phyloP scores from a whole-genome alignment of 2,888 invertebrate genomes.

The Drosophila emarginata region DNA sequence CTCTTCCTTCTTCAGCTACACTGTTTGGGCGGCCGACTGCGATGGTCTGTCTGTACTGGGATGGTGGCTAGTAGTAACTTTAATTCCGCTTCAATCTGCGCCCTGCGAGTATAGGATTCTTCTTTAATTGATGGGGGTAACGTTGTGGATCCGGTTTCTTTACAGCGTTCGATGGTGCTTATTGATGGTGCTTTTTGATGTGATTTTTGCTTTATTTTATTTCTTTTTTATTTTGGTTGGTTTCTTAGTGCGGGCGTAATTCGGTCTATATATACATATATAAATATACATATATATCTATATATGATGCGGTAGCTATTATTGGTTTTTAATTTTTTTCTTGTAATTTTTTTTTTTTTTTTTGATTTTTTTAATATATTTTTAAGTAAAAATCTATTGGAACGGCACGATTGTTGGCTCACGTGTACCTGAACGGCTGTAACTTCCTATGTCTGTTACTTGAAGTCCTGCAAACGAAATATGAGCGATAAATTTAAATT shows the following conservation, averaged over 20 bases:
- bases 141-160: not conserved
- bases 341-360: constrained; percentile 38
- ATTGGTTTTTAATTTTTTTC: constrained; percentile 36
- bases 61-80: constrained; percentile 14
- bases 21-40: not conserved
- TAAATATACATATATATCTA: constrained; percentile 32
- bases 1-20: not conserved
- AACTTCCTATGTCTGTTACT: constrained; percentile 98
- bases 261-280: constrained; percentile 17
- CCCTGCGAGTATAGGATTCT: constrained; percentile 41
- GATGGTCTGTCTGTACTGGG: not conserved
- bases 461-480: constrained; percentile 87
- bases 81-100: constrained; percentile 20
- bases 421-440: constrained; percentile 98
- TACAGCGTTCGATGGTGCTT: not conserved
- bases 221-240: not conserved
- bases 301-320: not conserved
- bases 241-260: constrained; percentile 10
- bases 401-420: constrained; percentile 83
- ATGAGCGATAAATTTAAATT: too few species aligned
- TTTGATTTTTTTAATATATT: constrained; percentile 20
- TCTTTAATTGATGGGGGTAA: not conserved
- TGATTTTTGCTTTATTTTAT: not conserved
- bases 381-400: constrained; percentile 63
- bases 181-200: too few species aligned